A percentile compares a stretch with the other conserved stretches of the same genome.
phyloP scores from a whole-genome alignment of 2,113 vertebrate genomes.

The Bolborhynchus lineola region DNA sequence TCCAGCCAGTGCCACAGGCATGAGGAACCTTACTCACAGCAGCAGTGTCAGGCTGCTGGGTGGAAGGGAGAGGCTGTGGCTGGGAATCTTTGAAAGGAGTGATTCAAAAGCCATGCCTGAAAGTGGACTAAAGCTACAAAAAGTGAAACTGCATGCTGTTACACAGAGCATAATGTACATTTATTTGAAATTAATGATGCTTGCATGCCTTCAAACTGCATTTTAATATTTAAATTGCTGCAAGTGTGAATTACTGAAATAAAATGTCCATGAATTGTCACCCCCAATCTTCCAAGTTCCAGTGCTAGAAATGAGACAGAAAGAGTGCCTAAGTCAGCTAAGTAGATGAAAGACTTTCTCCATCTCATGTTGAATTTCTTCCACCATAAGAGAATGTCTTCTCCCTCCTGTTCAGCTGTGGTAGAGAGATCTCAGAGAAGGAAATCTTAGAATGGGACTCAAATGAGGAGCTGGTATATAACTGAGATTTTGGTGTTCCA shows the following conservation, averaged over 20 bases:
- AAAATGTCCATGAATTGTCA: background rate
- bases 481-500: background rate
- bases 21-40: fast-evolving
- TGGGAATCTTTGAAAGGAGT: background rate
- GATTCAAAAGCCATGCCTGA: background rate
- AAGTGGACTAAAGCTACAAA: background rate
- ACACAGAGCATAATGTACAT: background rate
- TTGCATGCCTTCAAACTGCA: background rate
- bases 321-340: background rate
- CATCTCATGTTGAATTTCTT: background rate
- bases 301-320: background rate
- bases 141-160: background rate
- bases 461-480: background rate
- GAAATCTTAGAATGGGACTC: background rate
- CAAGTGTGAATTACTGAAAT: constrained; percentile 14
- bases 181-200: constrained; percentile 3
- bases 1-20: background rate
- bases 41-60: background rate
- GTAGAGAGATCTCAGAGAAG: background rate
- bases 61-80: background rate
- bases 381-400: background rate
- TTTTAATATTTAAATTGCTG: constrained; percentile 35
- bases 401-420: background rate
- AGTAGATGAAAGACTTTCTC: background rate
- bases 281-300: background rate